Percentiles rank a stretch among this genome's conserved stretches.
These are phyloP conservation scores for Rhabdomys pumilio DNA, from an alignment of 2,797 vertebrate genomes.

Conservation along the genomic window DNA sequence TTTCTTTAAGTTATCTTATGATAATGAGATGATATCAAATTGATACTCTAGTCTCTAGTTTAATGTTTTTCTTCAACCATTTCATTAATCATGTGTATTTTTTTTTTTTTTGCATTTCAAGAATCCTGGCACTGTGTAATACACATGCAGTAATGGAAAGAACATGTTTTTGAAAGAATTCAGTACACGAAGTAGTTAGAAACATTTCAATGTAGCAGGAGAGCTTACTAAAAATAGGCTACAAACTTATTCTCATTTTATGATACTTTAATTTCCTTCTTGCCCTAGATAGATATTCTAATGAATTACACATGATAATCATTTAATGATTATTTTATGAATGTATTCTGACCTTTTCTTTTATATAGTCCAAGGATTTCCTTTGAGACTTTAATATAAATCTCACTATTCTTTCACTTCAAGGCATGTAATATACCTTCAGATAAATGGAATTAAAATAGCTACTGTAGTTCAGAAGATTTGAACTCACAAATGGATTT, in stretches of 20 bases:
- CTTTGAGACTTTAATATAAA: constrained; percentile 22
- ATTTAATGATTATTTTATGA: constrained; percentile 56
- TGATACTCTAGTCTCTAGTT: not conserved
- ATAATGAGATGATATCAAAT: not conserved
- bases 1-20: constrained; percentile 33
- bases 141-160: not conserved
- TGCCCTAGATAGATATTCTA: constrained; percentile 8
- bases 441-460: constrained; percentile 26
- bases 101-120: constrained; percentile 45
- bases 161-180: constrained; percentile 18
- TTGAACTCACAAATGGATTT: constrained; percentile 24
- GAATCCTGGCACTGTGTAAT: not conserved
- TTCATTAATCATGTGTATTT: constrained; percentile 8
- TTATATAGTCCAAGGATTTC: not conserved
- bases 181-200: not conserved
- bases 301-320: constrained; percentile 21
- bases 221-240: not conserved
- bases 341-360: not conserved
- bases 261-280: constrained; percentile 50
- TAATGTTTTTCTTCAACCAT: constrained; percentile 22
- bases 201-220: not conserved
- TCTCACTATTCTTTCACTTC: constrained; percentile 31
- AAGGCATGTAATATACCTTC: not conserved
- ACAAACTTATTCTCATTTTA: constrained; percentile 43
- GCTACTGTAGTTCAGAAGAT: not conserved